Conservation (phyloP, 1,140 invertebrate species). For the Dryas iulia region DNA sequence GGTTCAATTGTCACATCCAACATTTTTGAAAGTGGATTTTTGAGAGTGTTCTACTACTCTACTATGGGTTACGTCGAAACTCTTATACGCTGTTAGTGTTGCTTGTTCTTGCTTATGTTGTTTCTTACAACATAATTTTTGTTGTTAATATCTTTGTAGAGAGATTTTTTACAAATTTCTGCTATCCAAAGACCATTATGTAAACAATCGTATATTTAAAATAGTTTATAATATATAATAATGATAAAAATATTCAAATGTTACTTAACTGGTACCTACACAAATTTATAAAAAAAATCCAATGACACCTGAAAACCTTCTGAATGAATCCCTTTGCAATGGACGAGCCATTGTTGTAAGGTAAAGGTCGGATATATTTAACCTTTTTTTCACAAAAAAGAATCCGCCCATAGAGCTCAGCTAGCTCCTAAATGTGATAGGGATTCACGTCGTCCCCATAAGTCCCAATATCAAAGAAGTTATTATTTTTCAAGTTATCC, state of each 20-base stretch:
- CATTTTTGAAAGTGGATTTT: too few species aligned
- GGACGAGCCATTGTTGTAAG: slow-evolving; percentile 2
- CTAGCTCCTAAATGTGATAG: slow-evolving; percentile 15
- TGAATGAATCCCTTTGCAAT: background rate
- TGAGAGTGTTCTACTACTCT: too few species aligned
- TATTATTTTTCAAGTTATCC: background rate
- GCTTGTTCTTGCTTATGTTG: too few species aligned
- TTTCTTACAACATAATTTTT: too few species aligned
- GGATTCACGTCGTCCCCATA: slow-evolving; percentile 5
- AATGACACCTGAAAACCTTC: background rate
- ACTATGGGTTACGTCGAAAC: too few species aligned
- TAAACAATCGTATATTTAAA: too few species aligned
- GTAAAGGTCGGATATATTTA: slow-evolving; percentile 25
- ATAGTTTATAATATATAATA: too few species aligned
- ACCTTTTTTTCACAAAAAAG: slow-evolving; percentile 20
- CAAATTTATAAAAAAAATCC: background rate
- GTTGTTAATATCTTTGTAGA: too few species aligned
- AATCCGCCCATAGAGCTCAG: slow-evolving; percentile 10
- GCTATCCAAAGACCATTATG: too few species aligned
- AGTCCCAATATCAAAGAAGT: background rate
- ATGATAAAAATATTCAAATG: background rate
- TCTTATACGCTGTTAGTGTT: too few species aligned
- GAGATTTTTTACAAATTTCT: too few species aligned
- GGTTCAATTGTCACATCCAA: too few species aligned
- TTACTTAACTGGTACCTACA: background rate